These are phyloP conservation scores for Liasis olivaceus DNA, from an alignment of 2,797 vertebrate species.

Conservation along the genomic window DNA sequence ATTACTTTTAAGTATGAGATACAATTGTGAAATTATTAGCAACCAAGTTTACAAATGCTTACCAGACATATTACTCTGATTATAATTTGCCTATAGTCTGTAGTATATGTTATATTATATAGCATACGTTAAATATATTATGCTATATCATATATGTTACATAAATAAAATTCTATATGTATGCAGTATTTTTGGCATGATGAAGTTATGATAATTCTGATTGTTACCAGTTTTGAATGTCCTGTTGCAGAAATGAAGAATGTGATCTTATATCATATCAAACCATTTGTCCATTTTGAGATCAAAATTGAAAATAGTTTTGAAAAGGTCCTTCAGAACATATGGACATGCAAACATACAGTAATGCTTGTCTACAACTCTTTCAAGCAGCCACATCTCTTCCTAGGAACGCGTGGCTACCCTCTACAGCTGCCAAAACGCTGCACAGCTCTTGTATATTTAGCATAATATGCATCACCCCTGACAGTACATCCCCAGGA, in stretches of 20 bases:
- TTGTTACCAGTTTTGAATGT: background rate
- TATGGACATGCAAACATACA: background rate
- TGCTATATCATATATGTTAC: background rate
- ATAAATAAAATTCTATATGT: background rate
- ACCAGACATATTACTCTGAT: background rate
- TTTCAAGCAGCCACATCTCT: background rate
- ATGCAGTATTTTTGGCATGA: background rate
- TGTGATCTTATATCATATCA: background rate
- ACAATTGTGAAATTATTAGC: background rate
- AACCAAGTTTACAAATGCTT: background rate
- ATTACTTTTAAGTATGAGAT: background rate
- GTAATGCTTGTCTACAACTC: background rate
- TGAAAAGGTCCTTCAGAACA: background rate
- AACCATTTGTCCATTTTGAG: background rate
- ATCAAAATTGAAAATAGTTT: background rate
- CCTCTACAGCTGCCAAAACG: background rate
- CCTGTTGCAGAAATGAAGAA: too few species aligned
- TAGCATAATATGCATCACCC: background rate
- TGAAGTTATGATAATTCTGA: background rate
- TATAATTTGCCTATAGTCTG: background rate
- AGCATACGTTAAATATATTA: background rate
- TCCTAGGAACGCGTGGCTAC: background rate
- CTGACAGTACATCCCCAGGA: background rate
- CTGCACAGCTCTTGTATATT: background rate
- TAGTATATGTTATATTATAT: background rate